These are phyloP conservation scores for Falco columbarius DNA, from an alignment of 2,797 vertebrate species.

Conservation along the genomic window DNA sequence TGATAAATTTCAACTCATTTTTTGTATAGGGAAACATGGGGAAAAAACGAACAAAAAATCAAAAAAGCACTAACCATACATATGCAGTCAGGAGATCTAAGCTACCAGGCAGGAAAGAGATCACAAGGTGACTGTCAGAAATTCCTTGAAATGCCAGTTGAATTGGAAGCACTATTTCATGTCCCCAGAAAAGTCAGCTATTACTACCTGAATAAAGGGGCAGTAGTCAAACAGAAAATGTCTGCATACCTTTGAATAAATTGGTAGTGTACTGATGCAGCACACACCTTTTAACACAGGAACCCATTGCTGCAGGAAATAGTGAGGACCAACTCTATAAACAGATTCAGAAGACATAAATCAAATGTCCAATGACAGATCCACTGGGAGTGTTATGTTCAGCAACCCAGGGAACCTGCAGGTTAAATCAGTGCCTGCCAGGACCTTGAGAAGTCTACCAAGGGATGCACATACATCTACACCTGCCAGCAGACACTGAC, in stretches of 20 bases:
- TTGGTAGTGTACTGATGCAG: neutral
- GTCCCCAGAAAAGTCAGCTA: neutral
- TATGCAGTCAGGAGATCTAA: neutral
- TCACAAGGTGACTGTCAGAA: neutral
- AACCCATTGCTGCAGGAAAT: neutral
- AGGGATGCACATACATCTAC: fast-evolving
- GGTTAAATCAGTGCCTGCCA: neutral
- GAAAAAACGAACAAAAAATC: too few species aligned
- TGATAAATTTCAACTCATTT: neutral
- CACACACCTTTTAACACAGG: neutral
- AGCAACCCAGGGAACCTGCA: neutral
- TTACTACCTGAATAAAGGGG: neutral
- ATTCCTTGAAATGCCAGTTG: neutral
- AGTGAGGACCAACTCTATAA: neutral
- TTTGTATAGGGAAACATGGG: neutral
- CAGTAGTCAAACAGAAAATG: neutral
- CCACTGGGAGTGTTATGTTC: neutral
- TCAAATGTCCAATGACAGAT: neutral
- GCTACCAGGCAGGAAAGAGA: neutral
- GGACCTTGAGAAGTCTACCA: neutral
- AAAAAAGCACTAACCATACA: neutral
- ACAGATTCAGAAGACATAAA: neutral
- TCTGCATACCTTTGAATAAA: neutral
- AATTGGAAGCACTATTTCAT: neutral
- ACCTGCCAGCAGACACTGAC: neutral